Percentiles rank a stretch among this genome's conserved stretches.
Evolutionary conservation across 2,113 vertebrate genomes (phyloP).

Genomic region (Hoplias malabaricus): DNA sequence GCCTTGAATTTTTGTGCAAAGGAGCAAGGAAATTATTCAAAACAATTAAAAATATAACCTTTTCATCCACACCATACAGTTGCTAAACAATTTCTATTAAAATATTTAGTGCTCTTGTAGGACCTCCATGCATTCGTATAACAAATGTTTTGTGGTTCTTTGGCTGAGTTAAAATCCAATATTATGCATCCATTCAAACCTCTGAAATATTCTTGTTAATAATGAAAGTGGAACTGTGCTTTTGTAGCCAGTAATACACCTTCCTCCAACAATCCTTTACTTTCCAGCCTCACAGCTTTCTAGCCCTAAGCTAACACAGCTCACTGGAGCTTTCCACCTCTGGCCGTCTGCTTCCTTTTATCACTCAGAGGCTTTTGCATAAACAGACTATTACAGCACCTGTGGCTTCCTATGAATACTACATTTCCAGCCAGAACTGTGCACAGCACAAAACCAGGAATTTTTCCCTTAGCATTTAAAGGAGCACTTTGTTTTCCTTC

Average conservation of each 20-base stretch:
- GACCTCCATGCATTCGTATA: neutral
- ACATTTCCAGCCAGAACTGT: neutral
- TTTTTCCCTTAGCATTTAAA: neutral
- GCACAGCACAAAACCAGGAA: conserved; percentile 3
- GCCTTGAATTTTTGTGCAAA: no score
- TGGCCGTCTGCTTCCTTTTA: conserved; percentile 19
- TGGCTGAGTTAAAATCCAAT: neutral
- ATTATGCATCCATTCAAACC: neutral
- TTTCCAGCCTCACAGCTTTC: neutral
- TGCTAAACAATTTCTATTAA: neutral
- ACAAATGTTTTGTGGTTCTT: neutral
- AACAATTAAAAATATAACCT: no score
- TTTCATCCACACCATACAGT: neutral
- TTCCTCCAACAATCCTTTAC: neutral
- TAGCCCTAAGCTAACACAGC: conserved; percentile 22
- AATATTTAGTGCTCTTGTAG: neutral
- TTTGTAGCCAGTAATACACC: neutral
- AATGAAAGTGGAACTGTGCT: neutral
- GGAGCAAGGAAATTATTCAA: no score
- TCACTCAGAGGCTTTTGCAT: conserved; percentile 15
- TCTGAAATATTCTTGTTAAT: neutral
- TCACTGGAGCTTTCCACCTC: conserved; percentile 23
- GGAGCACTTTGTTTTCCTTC: neutral
- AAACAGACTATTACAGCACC: conserved; percentile 29
- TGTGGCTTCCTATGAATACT: conserved; percentile 25